Base-by-base conservation (phyloP, 64 coral and sea anemone genomes). In the Stichodactyla mertensii region DNA sequence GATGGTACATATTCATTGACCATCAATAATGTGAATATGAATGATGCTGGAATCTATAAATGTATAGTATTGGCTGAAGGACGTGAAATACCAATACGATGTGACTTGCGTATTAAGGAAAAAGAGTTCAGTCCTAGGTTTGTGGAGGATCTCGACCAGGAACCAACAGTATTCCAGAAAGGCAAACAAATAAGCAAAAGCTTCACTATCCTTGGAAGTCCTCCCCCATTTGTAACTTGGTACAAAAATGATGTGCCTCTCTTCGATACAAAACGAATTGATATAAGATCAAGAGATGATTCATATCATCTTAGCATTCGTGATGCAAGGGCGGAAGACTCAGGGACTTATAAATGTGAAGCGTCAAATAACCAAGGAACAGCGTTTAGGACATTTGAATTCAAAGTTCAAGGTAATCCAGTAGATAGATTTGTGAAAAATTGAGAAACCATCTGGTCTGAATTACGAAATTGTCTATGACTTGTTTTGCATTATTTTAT, bases 271-370 rank as follows among this genome's bases (percentile, higher is more conserved):
- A 86, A 64, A 18, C 77, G 86, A 55, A 59, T 93, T 45, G 83
- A 88, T n/a, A 45, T 93, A 36, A 55, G 88, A 61, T 85, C 88
- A 31, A 60, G 66, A 23, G 83, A 59, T 52, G 77, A 67, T 77
- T 69, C 53, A 78, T 85, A 89, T 54, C 77, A 81, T 6, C 71
- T 93, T 19, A 52, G 80, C 52, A 89, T 93, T 54, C 78, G 80
- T 57, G 53, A 67, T 57, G 84, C 85, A 54, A 89, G 59, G 55
- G 83, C 92, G 51, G 83, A 93, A 54, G 92, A 93, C 59, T 83
- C 92, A 16, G 92, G 92, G 1, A 86, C 61, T n/a, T 93, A 89
- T 57, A 93, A 86, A 82, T 93, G 92, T 18, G 77, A 79, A 36
- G 92, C 92, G 7, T 82, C 31, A 16, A 93, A 84, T 61, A 82